These are phyloP conservation scores for Temnothorax ravouxi DNA, from an alignment of 2,888 invertebrate genomes.

Conservation along the genomic window DNA sequence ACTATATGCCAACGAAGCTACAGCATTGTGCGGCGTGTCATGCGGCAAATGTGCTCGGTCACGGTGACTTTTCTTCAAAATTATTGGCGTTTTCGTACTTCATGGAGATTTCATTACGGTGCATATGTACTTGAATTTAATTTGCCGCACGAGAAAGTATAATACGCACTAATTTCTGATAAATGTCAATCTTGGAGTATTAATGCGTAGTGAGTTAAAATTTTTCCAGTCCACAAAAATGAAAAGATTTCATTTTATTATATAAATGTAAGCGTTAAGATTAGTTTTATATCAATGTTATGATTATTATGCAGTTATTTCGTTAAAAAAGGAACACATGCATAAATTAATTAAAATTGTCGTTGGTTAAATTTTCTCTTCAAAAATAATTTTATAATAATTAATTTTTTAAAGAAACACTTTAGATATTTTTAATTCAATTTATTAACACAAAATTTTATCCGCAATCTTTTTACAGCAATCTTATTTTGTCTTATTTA, in stretches of 20 bases:
- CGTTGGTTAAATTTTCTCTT: background rate
- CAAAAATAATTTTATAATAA: background rate
- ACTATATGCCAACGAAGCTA: conserved; percentile 5
- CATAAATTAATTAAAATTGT: background rate
- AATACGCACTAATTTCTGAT: background rate
- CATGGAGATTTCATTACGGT: background rate
- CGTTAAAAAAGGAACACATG: background rate
- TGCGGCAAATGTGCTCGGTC: background rate
- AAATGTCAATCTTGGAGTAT: background rate
- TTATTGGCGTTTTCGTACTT: background rate
- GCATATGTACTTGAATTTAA: background rate
- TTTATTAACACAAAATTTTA: conserved; percentile 9
- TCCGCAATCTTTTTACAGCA: background rate
- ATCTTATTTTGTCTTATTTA: background rate
- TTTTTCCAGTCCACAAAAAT: background rate
- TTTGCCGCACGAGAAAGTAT: background rate
- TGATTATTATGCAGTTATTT: background rate
- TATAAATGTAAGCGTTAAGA: background rate
- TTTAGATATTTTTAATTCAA: background rate
- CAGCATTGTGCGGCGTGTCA: background rate
- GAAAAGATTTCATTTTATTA: background rate
- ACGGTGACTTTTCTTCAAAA: background rate
- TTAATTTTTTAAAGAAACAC: background rate
- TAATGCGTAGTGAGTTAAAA: background rate
- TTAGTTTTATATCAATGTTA: background rate